These are phyloP conservation scores for Pampus argenteus DNA, from an alignment of 2,797 vertebrate species.

Conservation along the genomic window DNA sequence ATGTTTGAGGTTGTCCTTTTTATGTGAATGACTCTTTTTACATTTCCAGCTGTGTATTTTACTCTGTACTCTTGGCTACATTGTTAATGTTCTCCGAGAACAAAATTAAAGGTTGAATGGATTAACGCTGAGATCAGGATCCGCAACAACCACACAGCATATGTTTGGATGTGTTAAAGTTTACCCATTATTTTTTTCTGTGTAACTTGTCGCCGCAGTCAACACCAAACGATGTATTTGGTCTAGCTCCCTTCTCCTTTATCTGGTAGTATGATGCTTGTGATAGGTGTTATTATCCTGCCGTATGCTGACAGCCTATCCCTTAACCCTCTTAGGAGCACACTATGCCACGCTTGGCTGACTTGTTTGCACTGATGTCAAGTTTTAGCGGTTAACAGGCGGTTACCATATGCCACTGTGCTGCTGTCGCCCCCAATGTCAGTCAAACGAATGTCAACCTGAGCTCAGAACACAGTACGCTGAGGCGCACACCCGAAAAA, in stretches of 20 bases:
- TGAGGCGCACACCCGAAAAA: conserved; percentile 48
- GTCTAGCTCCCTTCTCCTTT: conserved; percentile 48
- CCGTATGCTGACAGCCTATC: conserved; percentile 82
- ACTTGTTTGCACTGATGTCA: conserved; percentile 87
- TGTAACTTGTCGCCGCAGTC: conserved; percentile 53
- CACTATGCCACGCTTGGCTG: conserved; percentile 78
- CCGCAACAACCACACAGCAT: conserved; percentile 19
- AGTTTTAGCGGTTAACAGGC: conserved; percentile 83
- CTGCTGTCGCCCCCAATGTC: conserved; percentile 83
- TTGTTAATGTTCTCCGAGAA: too few species aligned
- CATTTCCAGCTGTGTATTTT: conserved; percentile 13
- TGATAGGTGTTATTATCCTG: conserved; percentile 80
- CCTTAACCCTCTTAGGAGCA: conserved; percentile 83
- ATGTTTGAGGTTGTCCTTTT: conserved; percentile 19
- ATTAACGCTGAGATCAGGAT: conserved; percentile 19
- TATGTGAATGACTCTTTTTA: conserved; percentile 29
- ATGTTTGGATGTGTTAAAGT: conserved; percentile 21
- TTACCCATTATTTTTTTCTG: conserved; percentile 28
- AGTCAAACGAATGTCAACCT: conserved; percentile 82
- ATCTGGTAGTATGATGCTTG: conserved; percentile 52
- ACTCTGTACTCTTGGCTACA: too few species aligned
- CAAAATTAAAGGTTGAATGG: too few species aligned
- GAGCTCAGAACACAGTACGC: conserved; percentile 69
- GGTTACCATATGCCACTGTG: conserved; percentile 84
- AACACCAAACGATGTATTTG: conserved; percentile 52